Base-by-base conservation (phyloP, 64 coral and sea anemone species). In the Dendrophyllia cribrosa region DNA sequence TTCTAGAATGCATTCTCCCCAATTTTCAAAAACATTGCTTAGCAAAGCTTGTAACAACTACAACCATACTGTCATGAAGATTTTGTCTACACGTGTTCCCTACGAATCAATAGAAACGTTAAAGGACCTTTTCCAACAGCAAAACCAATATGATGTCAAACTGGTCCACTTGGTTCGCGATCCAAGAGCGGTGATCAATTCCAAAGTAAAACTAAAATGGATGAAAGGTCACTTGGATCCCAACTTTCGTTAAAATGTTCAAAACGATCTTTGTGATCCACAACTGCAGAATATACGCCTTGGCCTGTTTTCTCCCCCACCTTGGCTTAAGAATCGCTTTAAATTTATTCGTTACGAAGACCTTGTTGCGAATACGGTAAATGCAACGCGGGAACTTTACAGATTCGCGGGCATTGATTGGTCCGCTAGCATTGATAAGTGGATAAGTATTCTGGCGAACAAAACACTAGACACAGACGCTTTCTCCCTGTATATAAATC, bases 241-340 rank as follows among this genome's bases (percentile, higher is more conserved):
- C 6, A 14, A 75, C 4, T 75, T 75, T 50, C 72, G 72, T 48
- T 1, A 2, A 75, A 75, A 50, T 75, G 72, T 75, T 49, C 72
- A 20, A 5, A 75, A 19, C 13, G 19, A n/a, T n/a, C n/a, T 75
- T 49, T 75, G 43, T 75, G 72, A 75, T 75, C 46, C 72, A 14
- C 6, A 51, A 50, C 16, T 48, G 16, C 45, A 75, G 15, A 75
- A 75, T 50, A 7, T 72, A 45, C 23, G 26, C 25, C 6, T 72
- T 9, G 69, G 69, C 26, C 26, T 72, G 69, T 43, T 72, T 43
- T 43, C 21, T 72, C 26, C 24, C 69, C 69, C 69, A 13, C 26
- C 69, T 3, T 72, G 69, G 69, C 69, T 72, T 43, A 72, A 44
- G 44, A 44, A 72, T 72, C 69, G 69, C 69, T 45, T 72, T 72